Conservation (phyloP, 2,797 vertebrate species). For the Onychomys torridus region DNA sequence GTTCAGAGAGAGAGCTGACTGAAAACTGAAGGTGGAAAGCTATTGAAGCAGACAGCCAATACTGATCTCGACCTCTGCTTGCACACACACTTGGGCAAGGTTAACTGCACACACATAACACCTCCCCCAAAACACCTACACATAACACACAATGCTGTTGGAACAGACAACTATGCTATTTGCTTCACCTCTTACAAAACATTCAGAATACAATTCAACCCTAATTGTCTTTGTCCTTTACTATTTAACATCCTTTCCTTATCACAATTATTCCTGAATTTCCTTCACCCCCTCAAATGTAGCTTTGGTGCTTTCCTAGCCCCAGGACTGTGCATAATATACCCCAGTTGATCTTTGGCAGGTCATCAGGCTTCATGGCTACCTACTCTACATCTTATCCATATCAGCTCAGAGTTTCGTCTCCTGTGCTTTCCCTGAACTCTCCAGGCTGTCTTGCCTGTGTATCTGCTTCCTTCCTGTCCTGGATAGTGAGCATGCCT, state of each 20-base stretch:
- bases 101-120: not conserved
- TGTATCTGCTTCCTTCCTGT: not conserved
- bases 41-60: not conserved
- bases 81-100: not conserved
- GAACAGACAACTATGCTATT: not conserved
- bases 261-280: no score
- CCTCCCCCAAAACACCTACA: not conserved
- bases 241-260: not conserved
- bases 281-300: not conserved
- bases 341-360: not conserved
- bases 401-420: not conserved
- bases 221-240: not conserved
- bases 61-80: not conserved
- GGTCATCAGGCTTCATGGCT: no score
- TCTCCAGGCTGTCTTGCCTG: not conserved
- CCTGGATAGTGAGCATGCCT: not conserved
- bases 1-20: not conserved
- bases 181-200: not conserved
- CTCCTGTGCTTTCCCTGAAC: not conserved
- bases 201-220: not conserved
- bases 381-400: not conserved
- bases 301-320: not conserved
- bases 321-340: not conserved
- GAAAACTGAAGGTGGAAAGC: not conserved
- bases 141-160: not conserved